A percentile compares a stretch with the other conserved stretches of the same genome.
Evolutionary conservation across 2,113 vertebrate genomes (phyloP).

Genomic region (Chascanopsetta lugubris): DNA sequence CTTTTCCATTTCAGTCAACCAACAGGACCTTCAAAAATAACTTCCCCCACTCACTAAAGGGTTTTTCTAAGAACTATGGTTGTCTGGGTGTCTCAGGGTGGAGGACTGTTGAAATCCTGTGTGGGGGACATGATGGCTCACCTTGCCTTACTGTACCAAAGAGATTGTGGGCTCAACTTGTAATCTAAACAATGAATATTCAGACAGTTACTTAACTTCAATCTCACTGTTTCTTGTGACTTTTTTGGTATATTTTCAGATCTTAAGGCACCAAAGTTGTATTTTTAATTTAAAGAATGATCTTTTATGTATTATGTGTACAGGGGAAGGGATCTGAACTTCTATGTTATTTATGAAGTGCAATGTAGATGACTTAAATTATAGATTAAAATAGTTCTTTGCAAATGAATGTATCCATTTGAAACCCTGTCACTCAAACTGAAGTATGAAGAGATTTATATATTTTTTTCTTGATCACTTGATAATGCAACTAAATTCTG

Average conservation of each 20-base stretch:
- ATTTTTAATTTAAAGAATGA: constrained; percentile 30
- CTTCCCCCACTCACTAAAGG: background rate
- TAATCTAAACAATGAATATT: constrained; percentile 31
- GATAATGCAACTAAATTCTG: background rate
- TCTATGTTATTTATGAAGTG: constrained; percentile 31
- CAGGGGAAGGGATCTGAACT: background rate
- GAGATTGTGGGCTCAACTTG: constrained; percentile 23
- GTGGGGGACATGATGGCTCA: constrained; percentile 14
- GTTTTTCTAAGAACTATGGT: background rate
- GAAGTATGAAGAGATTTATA: background rate
- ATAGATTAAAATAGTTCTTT: background rate
- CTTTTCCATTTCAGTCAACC: background rate
- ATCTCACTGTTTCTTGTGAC: constrained; percentile 20
- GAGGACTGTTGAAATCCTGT: background rate
- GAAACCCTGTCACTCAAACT: background rate
- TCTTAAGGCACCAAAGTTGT: constrained; percentile 34
- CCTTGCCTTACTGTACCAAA: constrained; percentile 68
- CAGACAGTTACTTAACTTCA: constrained; percentile 24
- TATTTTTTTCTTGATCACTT: background rate
- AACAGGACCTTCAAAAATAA: background rate
- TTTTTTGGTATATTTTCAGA: background rate
- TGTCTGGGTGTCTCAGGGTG: background rate
- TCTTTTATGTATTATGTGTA: constrained; percentile 4
- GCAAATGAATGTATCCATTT: background rate
- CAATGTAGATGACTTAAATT: constrained; percentile 15